Evolutionary conservation across 2,888 invertebrate genomes (phyloP).

Genomic region (Xestia xanthographa): DNA sequence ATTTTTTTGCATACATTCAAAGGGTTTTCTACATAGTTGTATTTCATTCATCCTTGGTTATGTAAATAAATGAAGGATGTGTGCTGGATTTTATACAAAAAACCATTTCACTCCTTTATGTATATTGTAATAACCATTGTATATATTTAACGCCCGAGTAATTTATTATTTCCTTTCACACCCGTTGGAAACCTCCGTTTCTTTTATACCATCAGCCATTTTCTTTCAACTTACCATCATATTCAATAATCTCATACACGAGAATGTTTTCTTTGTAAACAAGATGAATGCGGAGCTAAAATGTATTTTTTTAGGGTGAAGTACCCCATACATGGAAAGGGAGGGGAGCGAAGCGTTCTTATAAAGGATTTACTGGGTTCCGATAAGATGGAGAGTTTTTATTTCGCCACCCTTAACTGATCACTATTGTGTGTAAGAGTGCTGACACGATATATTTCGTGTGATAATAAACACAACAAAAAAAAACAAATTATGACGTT

Average conservation of each 20-base stretch:
- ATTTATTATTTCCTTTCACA: slow-evolving; percentile 25
- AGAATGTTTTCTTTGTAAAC: slow-evolving; percentile 55
- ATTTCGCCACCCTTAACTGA: slow-evolving; percentile 33
- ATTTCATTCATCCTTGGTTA: background rate
- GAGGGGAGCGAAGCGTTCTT: slow-evolving; percentile 48
- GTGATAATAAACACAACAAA: slow-evolving; percentile 8
- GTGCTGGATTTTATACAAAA: background rate
- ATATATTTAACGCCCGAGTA: slow-evolving; percentile 4
- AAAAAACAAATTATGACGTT: background rate
- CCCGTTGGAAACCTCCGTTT: background rate
- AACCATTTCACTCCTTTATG: background rate
- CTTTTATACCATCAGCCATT: slow-evolving; percentile 10
- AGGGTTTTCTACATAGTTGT: background rate
- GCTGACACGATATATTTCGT: slow-evolving; percentile 13
- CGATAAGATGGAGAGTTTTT: slow-evolving; percentile 50
- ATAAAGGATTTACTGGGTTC: slow-evolving; percentile 50
- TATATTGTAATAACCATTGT: slow-evolving; percentile 4
- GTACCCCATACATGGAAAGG: slow-evolving; percentile 53
- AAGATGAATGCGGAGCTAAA: slow-evolving; percentile 52
- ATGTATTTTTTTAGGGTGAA: slow-evolving; percentile 58
- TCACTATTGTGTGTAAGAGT: slow-evolving; percentile 37
- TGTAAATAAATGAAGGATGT: background rate
- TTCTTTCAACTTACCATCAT: slow-evolving; percentile 16
- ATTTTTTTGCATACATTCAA: no score
- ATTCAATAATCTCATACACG: slow-evolving; percentile 40